phyloP scores from a whole-genome alignment of 2,888 invertebrate genomes.

The Trichopoda pennipes region DNA sequence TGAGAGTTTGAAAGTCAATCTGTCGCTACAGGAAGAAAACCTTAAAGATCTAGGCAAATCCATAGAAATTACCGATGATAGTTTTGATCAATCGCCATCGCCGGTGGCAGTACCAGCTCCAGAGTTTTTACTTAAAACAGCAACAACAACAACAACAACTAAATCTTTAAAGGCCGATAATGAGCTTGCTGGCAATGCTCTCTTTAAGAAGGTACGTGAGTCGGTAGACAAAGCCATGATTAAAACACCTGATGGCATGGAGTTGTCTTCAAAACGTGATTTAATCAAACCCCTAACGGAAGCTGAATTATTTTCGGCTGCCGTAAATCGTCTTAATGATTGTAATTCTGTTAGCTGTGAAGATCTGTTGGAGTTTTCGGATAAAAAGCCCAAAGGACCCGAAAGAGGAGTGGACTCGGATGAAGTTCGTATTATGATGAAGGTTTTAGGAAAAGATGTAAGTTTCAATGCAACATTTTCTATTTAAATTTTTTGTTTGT shows the following conservation, averaged over 20 bases:
- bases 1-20: constrained; percentile 58
- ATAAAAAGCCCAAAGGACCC: constrained; percentile 90
- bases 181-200: constrained; percentile 79
- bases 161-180: constrained; percentile 67
- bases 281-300: constrained; percentile 72
- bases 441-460: constrained; percentile 90
- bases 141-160: constrained; percentile 12
- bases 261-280: constrained; percentile 22
- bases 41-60: constrained; percentile 10
- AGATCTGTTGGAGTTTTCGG: constrained; percentile 93
- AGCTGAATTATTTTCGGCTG: constrained; percentile 75
- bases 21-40: constrained; percentile 13
- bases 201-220: constrained; percentile 80
- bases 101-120: background rate
- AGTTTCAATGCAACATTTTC: constrained; percentile 72
- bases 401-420: constrained; percentile 93
- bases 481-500: constrained; percentile 2
- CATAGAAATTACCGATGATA: constrained; percentile 60
- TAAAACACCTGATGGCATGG: constrained; percentile 29
- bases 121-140: constrained; percentile 29
- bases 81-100: constrained; percentile 47
- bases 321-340: constrained; percentile 76
- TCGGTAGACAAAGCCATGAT: constrained; percentile 79
- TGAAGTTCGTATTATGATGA: constrained; percentile 95
- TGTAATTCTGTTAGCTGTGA: constrained; percentile 95